Evolutionary conservation across 64 coral and sea anemone genomes (phyloP).

Genomic region (Porites australiensis): DNA sequence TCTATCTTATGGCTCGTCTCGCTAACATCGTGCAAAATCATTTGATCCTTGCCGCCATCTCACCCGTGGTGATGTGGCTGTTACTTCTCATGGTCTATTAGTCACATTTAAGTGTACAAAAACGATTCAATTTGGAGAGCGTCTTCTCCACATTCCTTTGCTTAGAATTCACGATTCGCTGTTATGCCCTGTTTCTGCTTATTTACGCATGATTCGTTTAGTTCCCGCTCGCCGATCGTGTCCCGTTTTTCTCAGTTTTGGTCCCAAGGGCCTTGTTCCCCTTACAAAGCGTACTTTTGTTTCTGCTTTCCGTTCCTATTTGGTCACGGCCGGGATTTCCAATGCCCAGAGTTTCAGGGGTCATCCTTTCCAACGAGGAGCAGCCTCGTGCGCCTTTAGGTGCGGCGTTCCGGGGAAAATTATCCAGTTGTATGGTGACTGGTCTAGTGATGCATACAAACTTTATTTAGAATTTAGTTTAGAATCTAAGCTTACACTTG

Average conservation of each 20-base stretch:
- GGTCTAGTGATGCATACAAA: too few species aligned
- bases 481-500: neutral
- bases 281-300: constrained; percentile 24
- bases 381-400: too few species aligned
- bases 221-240: neutral
- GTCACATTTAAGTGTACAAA: neutral
- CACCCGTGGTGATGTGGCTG: neutral
- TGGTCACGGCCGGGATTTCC: neutral
- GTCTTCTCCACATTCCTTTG: constrained; percentile 20
- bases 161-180: neutral
- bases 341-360: neutral
- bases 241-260: neutral
- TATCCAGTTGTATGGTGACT: too few species aligned
- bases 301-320: neutral
- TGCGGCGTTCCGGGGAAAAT: too few species aligned
- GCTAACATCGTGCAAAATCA: neutral
- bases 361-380: too few species aligned
- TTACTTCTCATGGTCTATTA: neutral
- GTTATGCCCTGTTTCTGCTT: constrained; percentile 3
- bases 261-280: neutral
- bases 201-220: constrained; percentile 6
- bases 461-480: too few species aligned
- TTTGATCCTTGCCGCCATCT: neutral
- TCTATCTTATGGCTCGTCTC: neutral
- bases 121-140: neutral